phyloP scores from a whole-genome alignment of 2,113 vertebrate genomes.

The Rhinogobius similis region DNA sequence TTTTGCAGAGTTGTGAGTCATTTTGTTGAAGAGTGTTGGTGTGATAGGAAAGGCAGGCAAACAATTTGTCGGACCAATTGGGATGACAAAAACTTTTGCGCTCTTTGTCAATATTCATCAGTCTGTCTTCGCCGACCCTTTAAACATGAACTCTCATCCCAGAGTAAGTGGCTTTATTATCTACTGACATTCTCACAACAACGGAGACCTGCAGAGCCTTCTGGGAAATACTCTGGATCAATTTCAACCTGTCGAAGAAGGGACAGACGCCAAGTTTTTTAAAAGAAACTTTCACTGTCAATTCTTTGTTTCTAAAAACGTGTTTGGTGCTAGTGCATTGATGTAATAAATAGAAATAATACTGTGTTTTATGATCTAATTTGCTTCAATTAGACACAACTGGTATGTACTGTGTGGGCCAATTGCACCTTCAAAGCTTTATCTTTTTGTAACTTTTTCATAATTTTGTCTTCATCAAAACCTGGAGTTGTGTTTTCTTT shows the following conservation, averaged over 20 bases:
- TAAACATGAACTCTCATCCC: neutral
- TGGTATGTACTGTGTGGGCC: no score
- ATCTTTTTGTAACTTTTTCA: no score
- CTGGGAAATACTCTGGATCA: neutral
- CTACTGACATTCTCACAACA: neutral
- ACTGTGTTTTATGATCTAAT: no score
- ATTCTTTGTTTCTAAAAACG: neutral
- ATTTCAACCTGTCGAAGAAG: neutral
- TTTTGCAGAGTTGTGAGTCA: neutral
- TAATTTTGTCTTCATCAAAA: no score
- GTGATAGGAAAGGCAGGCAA: neutral
- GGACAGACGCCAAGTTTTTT: neutral
- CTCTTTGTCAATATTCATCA: neutral
- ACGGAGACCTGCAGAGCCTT: neutral
- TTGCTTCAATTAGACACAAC: no score
- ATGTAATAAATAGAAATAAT: neutral
- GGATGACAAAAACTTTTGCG: constrained; percentile 7
- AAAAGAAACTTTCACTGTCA: neutral
- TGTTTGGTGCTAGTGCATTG: neutral
- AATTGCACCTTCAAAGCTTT: no score
- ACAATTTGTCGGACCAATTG: constrained; percentile 15
- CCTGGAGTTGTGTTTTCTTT: no score
- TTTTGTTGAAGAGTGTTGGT: constrained; percentile 6
- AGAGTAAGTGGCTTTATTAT: neutral
- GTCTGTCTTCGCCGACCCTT: neutral